A percentile compares a stretch with the other conserved stretches of the same genome.
Evolutionary conservation across 2,113 vertebrate species (phyloP).

Genomic region (Mirounga angustirostris): DNA sequence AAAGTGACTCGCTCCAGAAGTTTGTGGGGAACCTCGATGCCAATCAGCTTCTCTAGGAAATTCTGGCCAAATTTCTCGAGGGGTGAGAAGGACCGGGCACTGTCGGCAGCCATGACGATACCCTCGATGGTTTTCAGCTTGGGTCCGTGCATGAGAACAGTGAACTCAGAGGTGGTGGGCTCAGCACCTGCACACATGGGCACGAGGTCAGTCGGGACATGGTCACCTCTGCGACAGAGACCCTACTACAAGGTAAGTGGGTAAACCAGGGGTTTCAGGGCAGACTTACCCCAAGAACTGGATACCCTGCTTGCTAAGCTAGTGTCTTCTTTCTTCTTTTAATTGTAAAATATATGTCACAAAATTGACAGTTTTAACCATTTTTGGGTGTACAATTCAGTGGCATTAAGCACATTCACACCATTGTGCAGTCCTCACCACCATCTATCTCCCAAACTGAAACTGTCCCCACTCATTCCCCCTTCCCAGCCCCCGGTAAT

Average conservation of each 20-base stretch:
- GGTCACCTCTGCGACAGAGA: background rate
- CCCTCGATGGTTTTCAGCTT: slow-evolving; percentile 98
- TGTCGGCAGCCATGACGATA: slow-evolving; percentile 99
- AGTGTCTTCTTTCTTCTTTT: background rate
- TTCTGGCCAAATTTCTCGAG: slow-evolving; percentile 99
- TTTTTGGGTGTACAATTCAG: background rate
- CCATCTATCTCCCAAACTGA: background rate
- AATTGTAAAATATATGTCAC: background rate
- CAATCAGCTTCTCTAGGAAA: slow-evolving; percentile 98
- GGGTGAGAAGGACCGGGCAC: slow-evolving; percentile 96
- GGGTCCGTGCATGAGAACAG: slow-evolving; percentile 97
- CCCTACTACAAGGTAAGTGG: background rate
- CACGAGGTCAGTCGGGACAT: background rate
- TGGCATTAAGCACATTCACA: background rate
- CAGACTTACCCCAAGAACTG: background rate
- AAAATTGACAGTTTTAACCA: background rate
- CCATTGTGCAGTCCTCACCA: background rate
- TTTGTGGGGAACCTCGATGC: slow-evolving; percentile 98
- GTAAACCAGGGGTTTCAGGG: background rate
- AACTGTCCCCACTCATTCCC: background rate
- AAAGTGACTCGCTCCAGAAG: slow-evolving; percentile 97
- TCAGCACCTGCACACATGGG: slow-evolving; percentile 92
- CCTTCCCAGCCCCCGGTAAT: background rate
- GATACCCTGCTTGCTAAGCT: background rate
- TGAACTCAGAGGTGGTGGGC: slow-evolving; percentile 99